Evolutionary conservation across 2,113 vertebrate species (phyloP).

Genomic region (Coturnix japonica): DNA sequence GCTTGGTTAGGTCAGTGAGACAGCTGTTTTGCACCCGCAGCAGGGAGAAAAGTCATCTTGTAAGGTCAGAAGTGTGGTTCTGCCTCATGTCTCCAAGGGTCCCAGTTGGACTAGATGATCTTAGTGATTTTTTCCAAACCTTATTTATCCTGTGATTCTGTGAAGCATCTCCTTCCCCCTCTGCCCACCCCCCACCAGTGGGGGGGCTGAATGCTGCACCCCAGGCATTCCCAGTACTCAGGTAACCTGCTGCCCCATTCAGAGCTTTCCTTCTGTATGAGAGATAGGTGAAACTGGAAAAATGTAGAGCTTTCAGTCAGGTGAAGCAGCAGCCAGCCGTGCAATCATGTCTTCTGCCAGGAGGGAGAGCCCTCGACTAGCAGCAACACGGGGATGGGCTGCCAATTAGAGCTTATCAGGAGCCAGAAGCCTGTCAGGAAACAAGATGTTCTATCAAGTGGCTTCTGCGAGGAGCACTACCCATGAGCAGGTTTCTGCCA

Average conservation of each 20-base stretch:
- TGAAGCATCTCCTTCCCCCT: not conserved
- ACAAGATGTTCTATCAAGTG: not conserved
- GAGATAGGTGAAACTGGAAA: not conserved
- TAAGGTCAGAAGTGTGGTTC: not conserved
- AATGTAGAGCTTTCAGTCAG: not conserved
- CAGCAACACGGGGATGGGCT: not conserved
- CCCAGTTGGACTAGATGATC: too few species aligned
- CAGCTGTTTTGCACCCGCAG: not conserved
- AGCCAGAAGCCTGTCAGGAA: not conserved
- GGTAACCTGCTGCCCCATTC: not conserved
- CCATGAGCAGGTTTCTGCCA: not conserved
- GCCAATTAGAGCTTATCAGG: not conserved
- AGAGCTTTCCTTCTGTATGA: not conserved
- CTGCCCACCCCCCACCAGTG: not conserved
- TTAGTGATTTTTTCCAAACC: too few species aligned
- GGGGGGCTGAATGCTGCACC: not conserved
- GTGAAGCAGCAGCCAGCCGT: not conserved
- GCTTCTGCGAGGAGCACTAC: not conserved
- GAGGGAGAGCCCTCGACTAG: constrained; percentile 53
- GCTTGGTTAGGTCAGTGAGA: not conserved
- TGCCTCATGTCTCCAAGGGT: fast-evolving
- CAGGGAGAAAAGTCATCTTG: not conserved
- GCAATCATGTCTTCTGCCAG: constrained; percentile 38
- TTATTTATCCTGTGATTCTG: too few species aligned
- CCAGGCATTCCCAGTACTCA: too few species aligned